Evolutionary conservation across 1,140 invertebrate genomes (phyloP).

Genomic region (Acromyrmex heyeri): DNA sequence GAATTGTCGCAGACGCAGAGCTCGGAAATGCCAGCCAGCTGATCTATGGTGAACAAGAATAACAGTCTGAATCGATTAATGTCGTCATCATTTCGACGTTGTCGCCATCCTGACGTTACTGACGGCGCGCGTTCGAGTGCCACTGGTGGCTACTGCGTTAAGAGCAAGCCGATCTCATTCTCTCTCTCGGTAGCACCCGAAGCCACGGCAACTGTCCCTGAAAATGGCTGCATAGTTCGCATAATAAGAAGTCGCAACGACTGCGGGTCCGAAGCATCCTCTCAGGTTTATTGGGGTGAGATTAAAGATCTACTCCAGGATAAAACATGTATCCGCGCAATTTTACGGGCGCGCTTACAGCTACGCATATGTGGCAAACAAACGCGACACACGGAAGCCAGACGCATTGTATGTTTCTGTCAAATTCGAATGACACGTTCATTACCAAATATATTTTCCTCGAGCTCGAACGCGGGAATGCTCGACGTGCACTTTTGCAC

Average conservation of each 20-base stretch:
- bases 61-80: slow-evolving; percentile 77
- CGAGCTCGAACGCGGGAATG: slow-evolving; percentile 20
- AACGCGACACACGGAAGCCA: slow-evolving; percentile 1
- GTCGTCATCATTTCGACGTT: slow-evolving; percentile 69
- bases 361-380: not conserved
- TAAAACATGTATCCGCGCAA: not conserved
- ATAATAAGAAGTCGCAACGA: not conserved
- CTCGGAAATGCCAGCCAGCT: slow-evolving; percentile 83
- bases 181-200: slow-evolving; percentile 11
- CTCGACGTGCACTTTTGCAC: not conserved
- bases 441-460: slow-evolving; percentile 44
- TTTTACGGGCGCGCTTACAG: not conserved
- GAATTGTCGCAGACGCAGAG: slow-evolving; percentile 87
- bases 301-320: not conserved
- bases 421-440: slow-evolving; percentile 31
- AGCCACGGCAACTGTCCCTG: not conserved
- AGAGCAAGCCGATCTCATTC: slow-evolving; percentile 34
- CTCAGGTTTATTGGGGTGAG: slow-evolving; percentile 42
- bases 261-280: slow-evolving; percentile 10
- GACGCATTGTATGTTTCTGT: slow-evolving; percentile 24
- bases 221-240: slow-evolving; percentile 8
- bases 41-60: slow-evolving; percentile 80
- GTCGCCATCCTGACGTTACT: slow-evolving; percentile 38
- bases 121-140: slow-evolving; percentile 56
- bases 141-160: slow-evolving; percentile 59